phyloP scores from a whole-genome alignment of 1,140 invertebrate genomes.

The Drosophila pruinosa region DNA sequence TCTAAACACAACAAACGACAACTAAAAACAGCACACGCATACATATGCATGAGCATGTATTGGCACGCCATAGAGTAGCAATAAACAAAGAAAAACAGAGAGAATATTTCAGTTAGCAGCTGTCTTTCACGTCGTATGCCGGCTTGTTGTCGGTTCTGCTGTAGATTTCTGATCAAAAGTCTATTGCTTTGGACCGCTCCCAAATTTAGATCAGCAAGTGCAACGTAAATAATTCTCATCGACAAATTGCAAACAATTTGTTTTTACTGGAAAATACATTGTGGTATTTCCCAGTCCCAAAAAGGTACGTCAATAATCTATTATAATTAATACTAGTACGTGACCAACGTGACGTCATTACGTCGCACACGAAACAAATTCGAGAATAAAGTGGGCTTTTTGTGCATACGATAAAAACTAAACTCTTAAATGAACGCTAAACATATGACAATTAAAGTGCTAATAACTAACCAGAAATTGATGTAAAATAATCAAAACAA shows the following conservation, averaged over 20 bases:
- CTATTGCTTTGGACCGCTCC: not conserved
- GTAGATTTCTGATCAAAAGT: conserved; percentile 36
- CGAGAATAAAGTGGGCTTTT: not conserved
- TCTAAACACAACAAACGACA: not conserved
- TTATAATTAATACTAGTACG: conserved; percentile 1
- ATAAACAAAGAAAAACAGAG: conserved; percentile 41
- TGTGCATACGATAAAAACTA: not conserved
- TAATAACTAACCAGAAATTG: conserved; percentile 41
- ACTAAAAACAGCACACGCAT: not conserved
- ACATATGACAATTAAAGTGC: conserved; percentile 55
- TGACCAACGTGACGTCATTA: conserved; percentile 13
- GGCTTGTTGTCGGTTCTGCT: conserved; percentile 26
- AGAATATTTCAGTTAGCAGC: conserved; percentile 35
- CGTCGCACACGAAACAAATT: not conserved
- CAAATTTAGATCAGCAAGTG: not conserved
- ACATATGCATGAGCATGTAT: not conserved
- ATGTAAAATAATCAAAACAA: conserved; percentile 19
- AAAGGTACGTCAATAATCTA: conserved; percentile 52
- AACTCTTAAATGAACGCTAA: conserved; percentile 48
- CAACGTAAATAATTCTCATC: not conserved
- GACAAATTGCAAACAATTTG: conserved; percentile 3
- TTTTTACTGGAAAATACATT: conserved; percentile 19
- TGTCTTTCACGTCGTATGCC: conserved; percentile 42
- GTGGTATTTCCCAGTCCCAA: conserved; percentile 20
- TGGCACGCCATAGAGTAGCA: not conserved